Conservation (phyloP, 2,113 vertebrate genomes). For the Otolemur garnettii region DNA sequence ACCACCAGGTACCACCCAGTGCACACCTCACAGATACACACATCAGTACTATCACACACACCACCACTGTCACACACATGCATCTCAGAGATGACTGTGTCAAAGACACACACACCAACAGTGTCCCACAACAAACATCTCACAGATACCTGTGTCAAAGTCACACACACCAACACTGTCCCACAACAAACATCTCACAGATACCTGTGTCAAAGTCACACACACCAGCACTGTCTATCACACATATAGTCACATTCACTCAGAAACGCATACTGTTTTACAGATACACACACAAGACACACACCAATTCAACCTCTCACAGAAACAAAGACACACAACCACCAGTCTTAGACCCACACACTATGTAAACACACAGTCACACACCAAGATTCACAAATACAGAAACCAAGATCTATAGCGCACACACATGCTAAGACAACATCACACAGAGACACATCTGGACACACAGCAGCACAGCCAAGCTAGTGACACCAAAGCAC, state of each 20-base stretch:
- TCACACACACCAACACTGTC: neutral
- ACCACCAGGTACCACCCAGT: neutral
- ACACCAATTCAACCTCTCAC: neutral
- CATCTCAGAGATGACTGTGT: too few species aligned
- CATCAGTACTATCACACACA: neutral
- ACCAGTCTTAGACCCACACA: neutral
- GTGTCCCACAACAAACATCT: neutral
- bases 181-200: neutral
- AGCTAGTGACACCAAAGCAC: slow-evolving; percentile 13
- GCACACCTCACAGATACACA: neutral
- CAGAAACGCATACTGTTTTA: neutral
- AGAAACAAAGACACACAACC: neutral
- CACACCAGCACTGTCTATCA: neutral
- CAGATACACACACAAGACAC: neutral
- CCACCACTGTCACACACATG: neutral
- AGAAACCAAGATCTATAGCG: neutral
- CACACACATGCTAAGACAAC: neutral
- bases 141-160: neutral
- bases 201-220: neutral
- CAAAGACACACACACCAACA: neutral
- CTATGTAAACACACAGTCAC: accelerated
- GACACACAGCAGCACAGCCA: neutral
- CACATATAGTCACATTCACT: neutral
- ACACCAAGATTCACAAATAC: neutral
- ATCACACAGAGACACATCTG: neutral